Conservation (phyloP, 2,888 invertebrate species). For the Conus canariensis region DNA sequence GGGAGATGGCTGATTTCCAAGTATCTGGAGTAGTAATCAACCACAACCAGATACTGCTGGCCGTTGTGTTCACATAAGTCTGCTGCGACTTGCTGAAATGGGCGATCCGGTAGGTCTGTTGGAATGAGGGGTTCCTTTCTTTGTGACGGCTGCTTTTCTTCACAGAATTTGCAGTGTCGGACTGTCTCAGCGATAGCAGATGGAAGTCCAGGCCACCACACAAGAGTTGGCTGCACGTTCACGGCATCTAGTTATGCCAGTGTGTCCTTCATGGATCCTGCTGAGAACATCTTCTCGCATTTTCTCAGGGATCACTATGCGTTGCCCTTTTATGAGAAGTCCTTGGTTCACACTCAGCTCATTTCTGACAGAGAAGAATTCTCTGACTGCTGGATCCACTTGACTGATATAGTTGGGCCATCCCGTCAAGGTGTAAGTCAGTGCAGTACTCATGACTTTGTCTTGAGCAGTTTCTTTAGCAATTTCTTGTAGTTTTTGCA, state of each 20-base stretch:
- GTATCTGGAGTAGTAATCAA: neutral
- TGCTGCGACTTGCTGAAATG: neutral
- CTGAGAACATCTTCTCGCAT: neutral
- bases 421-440: neutral
- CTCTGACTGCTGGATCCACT: neutral
- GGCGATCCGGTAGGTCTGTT: neutral
- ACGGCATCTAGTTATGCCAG: neutral
- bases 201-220: neutral
- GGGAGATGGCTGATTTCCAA: neutral
- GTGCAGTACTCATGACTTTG: neutral
- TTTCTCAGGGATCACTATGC: neutral
- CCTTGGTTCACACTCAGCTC: neutral
- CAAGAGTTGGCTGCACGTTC: neutral
- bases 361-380: neutral
- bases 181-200: neutral
- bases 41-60: neutral
- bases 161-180: neutral
- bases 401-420: neutral
- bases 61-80: neutral
- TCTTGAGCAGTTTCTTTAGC: neutral
- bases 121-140: neutral
- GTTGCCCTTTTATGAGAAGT: neutral
- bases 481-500: neutral
- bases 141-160: neutral
- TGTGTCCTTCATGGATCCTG: neutral